A percentile compares a stretch with the other conserved stretches of the same genome.
Evolutionary conservation across 2,113 vertebrate species (phyloP).

Genomic region (Sander vitreus): DNA sequence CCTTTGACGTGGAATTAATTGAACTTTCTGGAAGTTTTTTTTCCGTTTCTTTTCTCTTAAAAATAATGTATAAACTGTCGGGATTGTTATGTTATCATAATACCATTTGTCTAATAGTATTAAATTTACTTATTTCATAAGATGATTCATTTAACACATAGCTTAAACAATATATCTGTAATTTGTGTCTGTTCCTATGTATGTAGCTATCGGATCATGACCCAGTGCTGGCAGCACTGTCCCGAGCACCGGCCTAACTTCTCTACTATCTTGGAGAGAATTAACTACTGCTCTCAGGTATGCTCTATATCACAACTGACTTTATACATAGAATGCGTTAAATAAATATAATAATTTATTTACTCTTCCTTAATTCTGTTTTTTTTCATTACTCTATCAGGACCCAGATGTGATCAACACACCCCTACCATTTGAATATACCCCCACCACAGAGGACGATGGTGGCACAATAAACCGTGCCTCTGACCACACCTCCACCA

Average conservation of each 20-base stretch:
- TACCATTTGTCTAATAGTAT: not conserved
- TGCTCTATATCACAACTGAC: not conserved
- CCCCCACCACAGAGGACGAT: constrained; percentile 87
- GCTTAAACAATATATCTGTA: not conserved
- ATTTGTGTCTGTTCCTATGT: constrained; percentile 13
- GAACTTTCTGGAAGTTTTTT: not conserved
- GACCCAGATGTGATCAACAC: constrained; percentile 94
- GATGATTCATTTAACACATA: not conserved
- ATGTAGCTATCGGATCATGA: constrained; percentile 92
- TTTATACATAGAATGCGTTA: not conserved
- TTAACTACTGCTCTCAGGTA: constrained; percentile 94
- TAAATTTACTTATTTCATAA: not conserved
- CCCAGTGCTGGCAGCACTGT: constrained; percentile 95
- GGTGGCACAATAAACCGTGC: constrained; percentile 80
- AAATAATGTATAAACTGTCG: fast-evolving
- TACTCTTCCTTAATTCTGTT: too few relatives aligned
- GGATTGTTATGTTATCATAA: not conserved
- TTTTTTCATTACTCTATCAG: constrained; percentile 69
- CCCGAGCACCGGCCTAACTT: constrained; percentile 92
- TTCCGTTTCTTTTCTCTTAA: not conserved
- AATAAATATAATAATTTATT: not conserved
- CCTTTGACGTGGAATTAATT: not conserved
- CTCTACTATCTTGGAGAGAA: constrained; percentile 91
- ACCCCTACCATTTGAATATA: constrained; percentile 88
- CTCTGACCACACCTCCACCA: constrained; percentile 78